Percentiles rank a stretch among this genome's conserved stretches.
phyloP scores from a whole-genome alignment of 2,888 invertebrate genomes.

The Congeria kusceri region DNA sequence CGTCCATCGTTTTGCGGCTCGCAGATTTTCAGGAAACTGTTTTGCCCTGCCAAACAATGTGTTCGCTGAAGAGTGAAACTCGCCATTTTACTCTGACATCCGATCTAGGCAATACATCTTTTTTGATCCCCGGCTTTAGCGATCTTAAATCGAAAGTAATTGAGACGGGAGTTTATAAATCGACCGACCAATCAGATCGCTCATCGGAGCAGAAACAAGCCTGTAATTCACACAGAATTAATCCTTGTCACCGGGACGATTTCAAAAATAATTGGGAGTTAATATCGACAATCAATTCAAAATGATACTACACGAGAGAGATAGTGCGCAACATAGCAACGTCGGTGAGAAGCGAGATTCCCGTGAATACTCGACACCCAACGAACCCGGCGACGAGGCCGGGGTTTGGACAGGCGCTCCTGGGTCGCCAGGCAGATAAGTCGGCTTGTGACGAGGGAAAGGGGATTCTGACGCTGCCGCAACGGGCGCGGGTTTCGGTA shows the following conservation, averaged over 20 bases:
- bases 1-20: not conserved
- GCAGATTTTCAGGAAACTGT: not conserved
- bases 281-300: constrained; percentile 24
- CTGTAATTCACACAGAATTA: constrained; percentile 4
- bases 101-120: constrained; percentile 6
- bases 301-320: not conserved
- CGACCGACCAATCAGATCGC: not conserved
- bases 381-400: not conserved
- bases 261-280: constrained; percentile 13
- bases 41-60: not conserved
- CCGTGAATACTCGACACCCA: not conserved
- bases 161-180: constrained; percentile 14
- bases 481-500: constrained; percentile 29
- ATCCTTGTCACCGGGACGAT: constrained; percentile 6
- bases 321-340: not conserved
- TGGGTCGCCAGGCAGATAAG: constrained; percentile 31
- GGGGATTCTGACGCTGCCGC: constrained; percentile 12
- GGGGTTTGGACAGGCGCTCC: constrained; percentile 27
- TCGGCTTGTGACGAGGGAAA: not conserved
- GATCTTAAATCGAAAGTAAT: constrained; percentile 37
- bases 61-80: not conserved
- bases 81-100: constrained; percentile 2
- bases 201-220: constrained; percentile 1
- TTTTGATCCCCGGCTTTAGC: constrained; percentile 5
- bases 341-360: not conserved